Percentiles rank a stretch among this genome's conserved stretches.
Conservation (phyloP, 64 coral and sea anemone genomes). For the Hydrozoanthus tunicans region DNA sequence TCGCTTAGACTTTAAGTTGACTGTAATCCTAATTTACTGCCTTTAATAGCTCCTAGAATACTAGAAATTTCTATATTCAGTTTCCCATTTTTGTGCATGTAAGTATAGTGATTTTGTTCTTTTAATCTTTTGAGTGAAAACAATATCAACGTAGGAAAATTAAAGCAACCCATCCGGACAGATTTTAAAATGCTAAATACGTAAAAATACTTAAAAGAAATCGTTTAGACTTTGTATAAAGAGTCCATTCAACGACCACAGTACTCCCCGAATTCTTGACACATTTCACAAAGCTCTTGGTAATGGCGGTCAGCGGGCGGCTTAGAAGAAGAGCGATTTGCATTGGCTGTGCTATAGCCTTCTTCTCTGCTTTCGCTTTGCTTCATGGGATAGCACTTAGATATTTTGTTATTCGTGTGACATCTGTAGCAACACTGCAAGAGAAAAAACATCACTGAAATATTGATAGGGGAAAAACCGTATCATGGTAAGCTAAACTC, state of each 20-base stretch:
- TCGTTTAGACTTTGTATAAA: too few species aligned
- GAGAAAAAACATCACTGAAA: neutral
- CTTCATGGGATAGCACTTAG: conserved; percentile 60
- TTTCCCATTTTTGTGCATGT: too few species aligned
- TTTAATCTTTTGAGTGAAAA: too few species aligned
- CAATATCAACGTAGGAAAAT: too few species aligned
- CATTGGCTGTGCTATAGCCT: neutral
- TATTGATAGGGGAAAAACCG: neutral
- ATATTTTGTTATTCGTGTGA: neutral
- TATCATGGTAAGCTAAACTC: neutral
- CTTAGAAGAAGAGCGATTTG: neutral
- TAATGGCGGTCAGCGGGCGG: neutral
- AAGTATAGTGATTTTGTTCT: too few species aligned
- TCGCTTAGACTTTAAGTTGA: too few species aligned
- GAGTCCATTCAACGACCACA: neutral
- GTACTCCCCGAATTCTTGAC: conserved; percentile 7
- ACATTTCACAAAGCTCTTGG: conserved; percentile 33
- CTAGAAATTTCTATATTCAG: too few species aligned
- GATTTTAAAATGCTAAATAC: too few species aligned
- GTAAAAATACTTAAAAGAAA: too few species aligned
- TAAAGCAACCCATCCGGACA: too few species aligned
- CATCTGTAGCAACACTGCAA: conserved; percentile 51
- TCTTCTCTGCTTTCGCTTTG: neutral
- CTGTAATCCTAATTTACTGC: too few species aligned
- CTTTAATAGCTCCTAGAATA: too few species aligned